Percentiles rank a stretch among this genome's conserved stretches.
Evolutionary conservation across 2,888 invertebrate species (phyloP).

Genomic region (Steinernema scapterisci): DNA sequence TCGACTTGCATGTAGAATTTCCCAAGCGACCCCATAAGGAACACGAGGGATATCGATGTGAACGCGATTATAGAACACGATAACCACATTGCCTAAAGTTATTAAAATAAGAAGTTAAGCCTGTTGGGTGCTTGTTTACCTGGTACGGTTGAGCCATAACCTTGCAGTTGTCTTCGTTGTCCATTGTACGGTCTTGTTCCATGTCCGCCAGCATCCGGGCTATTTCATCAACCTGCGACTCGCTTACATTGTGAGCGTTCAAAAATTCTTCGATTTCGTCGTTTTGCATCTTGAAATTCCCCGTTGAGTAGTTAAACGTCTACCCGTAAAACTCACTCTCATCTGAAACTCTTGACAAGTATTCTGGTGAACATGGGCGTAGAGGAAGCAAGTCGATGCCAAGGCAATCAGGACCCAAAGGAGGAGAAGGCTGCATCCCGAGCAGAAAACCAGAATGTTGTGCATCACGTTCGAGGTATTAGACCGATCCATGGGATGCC

Average conservation of each 20-base stretch:
- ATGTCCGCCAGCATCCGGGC: background rate
- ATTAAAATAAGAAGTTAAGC: background rate
- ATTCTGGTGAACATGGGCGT: conserved; percentile 39
- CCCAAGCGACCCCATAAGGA: conserved; percentile 1
- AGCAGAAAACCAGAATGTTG: conserved; percentile 5
- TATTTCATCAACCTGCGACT: background rate
- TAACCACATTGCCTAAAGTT: background rate
- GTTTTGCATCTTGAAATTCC: conserved; percentile 12
- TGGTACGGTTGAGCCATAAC: background rate
- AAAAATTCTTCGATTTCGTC: background rate
- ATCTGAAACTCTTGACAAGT: conserved; percentile 42
- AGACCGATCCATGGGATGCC: conserved; percentile 19
- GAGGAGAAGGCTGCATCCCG: background rate
- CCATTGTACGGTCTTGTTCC: background rate
- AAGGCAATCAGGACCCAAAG: background rate
- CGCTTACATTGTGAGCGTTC: background rate
- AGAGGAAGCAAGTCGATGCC: conserved; percentile 33
- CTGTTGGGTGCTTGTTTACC: background rate
- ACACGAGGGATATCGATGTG: background rate
- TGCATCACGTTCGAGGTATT: conserved; percentile 23
- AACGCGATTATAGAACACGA: background rate
- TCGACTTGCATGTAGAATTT: conserved; percentile 29
- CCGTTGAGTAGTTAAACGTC: background rate
- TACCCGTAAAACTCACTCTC: conserved; percentile 26
- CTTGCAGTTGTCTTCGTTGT: background rate